Percentiles rank a stretch among this genome's conserved stretches.
phyloP scores from a whole-genome alignment of 2,113 vertebrate species.

The Hipposideros armiger region DNA sequence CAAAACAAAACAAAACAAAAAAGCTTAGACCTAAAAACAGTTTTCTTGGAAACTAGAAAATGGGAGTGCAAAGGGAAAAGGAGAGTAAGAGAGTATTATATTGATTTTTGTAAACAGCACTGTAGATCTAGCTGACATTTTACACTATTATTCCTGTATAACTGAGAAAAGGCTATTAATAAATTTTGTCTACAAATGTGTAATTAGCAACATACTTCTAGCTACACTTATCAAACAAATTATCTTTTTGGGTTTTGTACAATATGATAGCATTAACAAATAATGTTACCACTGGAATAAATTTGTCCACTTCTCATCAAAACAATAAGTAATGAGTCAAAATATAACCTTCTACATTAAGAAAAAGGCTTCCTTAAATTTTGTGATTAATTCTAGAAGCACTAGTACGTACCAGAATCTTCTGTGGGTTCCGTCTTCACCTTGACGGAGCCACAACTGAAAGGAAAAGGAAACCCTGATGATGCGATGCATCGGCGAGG shows the following conservation, averaged over 20 bases:
- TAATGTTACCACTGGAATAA: neutral
- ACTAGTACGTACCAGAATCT: conserved; percentile 86
- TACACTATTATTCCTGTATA: neutral
- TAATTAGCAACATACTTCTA: neutral
- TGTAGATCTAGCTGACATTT: neutral
- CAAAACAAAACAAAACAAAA: neutral
- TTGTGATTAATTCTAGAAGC: neutral
- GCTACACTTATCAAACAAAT: neutral
- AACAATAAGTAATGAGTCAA: neutral
- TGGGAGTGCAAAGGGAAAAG: neutral
- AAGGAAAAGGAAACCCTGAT: conserved; percentile 49
- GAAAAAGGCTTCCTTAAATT: neutral
- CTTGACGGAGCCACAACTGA: conserved; percentile 86
- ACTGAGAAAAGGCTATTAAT: neutral
- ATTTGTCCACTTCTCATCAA: neutral
- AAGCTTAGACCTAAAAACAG: neutral
- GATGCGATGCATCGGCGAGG: neutral
- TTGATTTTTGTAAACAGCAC: neutral
- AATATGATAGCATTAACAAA: neutral
- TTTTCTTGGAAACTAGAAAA: neutral
- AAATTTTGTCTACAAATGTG: neutral
- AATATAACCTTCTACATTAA: conserved; percentile 8
- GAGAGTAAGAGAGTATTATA: neutral
- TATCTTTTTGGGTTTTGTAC: neutral
- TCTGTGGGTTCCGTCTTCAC: conserved; percentile 89